Conservation (phyloP, 2,113 vertebrate genomes). For the Mustelus asterias region DNA sequence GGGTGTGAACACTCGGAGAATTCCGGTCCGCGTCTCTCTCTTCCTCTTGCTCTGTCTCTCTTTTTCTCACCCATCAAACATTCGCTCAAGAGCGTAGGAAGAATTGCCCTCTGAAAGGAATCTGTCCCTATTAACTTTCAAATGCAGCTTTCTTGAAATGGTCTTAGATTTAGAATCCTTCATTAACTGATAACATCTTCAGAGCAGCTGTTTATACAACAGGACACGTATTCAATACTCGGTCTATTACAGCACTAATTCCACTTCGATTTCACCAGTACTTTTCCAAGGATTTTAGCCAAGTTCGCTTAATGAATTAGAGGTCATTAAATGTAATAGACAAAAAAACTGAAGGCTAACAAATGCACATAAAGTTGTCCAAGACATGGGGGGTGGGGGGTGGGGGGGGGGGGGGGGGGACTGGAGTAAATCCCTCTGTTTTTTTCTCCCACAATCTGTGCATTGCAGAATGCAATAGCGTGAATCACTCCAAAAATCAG, state of each 20-base stretch:
- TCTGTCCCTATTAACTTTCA: constrained; percentile 5
- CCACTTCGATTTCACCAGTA: background rate
- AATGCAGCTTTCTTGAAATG: background rate
- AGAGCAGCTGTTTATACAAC: background rate
- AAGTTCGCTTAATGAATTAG: background rate
- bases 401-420: too few relatives aligned
- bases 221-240: background rate
- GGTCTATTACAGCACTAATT: background rate
- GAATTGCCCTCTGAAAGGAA: background rate
- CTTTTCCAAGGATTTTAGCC: constrained; percentile 14
- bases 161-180: background rate
- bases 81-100: background rate
- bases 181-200: constrained; percentile 14
- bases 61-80: background rate
- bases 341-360: background rate
- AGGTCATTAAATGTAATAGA: background rate
- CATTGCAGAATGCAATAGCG: too few relatives aligned
- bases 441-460: too few relatives aligned
- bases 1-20: too few relatives aligned
- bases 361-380: background rate
- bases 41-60: background rate
- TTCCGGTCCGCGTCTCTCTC: too few relatives aligned
- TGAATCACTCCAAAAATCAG: too few relatives aligned
- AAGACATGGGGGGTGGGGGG: background rate
- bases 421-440: too few relatives aligned